Evolutionary conservation across 1,140 invertebrate species (phyloP).

Genomic region (Caenorhabditis brenneri): DNA sequence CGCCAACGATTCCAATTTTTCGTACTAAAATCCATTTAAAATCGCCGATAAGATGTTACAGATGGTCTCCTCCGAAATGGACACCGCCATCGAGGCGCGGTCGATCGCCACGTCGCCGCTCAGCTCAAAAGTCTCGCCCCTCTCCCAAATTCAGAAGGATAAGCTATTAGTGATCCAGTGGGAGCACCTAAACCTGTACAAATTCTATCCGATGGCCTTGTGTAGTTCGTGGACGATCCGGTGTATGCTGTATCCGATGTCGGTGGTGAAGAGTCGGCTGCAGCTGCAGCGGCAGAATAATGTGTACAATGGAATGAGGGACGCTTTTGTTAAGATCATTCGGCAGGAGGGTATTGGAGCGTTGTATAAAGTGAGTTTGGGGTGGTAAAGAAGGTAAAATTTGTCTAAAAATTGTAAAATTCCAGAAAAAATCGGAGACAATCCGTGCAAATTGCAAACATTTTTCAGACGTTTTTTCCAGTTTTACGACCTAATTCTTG

Average conservation of each 20-base stretch:
- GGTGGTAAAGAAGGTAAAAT: too few relatives aligned
- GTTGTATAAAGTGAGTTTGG: conserved; percentile 81
- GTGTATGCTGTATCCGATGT: conserved; percentile 89
- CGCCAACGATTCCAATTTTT: too few relatives aligned
- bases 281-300: conserved; percentile 76
- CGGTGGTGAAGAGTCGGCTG: conserved; percentile 92
- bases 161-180: conserved; percentile 81
- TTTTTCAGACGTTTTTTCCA: too few relatives aligned
- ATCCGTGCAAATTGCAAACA: too few relatives aligned
- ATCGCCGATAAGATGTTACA: conserved; percentile 7
- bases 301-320: conserved; percentile 78
- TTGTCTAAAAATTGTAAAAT: too few relatives aligned
- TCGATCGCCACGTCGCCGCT: neutral
- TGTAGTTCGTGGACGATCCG: conserved; percentile 84
- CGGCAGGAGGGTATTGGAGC: conserved; percentile 84
- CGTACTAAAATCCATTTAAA: neutral
- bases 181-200: conserved; percentile 94
- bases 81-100: conserved; percentile 9
- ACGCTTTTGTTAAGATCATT: conserved; percentile 89
- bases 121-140: neutral
- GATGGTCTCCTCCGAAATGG: conserved; percentile 34
- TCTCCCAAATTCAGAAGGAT: conserved; percentile 42
- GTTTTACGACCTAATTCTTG: too few relatives aligned
- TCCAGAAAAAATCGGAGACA: too few relatives aligned
- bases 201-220: conserved; percentile 88